Evolutionary conservation across 2,888 invertebrate genomes (phyloP).

Genomic region (Drosophila colorata): DNA sequence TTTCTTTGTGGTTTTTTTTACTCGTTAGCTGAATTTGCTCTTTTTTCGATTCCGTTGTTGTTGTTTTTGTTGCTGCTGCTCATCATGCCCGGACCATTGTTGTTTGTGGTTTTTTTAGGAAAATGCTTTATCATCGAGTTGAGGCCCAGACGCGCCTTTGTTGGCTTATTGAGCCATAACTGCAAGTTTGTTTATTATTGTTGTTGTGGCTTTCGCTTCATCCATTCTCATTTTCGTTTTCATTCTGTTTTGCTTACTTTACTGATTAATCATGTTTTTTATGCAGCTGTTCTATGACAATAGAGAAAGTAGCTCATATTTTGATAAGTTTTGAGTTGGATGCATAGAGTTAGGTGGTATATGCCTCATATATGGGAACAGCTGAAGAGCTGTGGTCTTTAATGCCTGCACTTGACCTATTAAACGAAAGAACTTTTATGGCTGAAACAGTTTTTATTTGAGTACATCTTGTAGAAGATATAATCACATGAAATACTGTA

Average conservation of each 20-base stretch:
- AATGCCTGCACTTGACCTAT: constrained; percentile 38
- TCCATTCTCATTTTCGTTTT: constrained; percentile 43
- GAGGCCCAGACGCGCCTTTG: constrained; percentile 59
- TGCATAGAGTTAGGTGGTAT: neutral
- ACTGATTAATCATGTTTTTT: constrained; percentile 73
- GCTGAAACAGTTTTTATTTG: neutral
- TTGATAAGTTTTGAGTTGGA: constrained; percentile 50
- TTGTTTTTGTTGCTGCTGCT: constrained; percentile 36
- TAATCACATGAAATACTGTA: neutral
- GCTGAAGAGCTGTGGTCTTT: neutral
- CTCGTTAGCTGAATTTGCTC: constrained; percentile 30
- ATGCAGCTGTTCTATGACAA: constrained; percentile 53
- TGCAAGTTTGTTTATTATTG: constrained; percentile 68
- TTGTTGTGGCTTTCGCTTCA: constrained; percentile 47
- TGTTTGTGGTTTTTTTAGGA: constrained; percentile 67
- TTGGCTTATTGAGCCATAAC: constrained; percentile 77
- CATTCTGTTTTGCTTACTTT: constrained; percentile 50
- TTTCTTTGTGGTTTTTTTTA: constrained; percentile 61
- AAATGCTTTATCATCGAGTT: constrained; percentile 66
- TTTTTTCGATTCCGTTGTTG: constrained; percentile 16
- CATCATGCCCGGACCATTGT: constrained; percentile 64
- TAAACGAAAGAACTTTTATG: neutral
- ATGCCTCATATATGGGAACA: neutral
- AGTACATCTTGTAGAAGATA: no score
- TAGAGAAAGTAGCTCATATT: constrained; percentile 63